Percentiles rank a stretch among this genome's conserved stretches.
phyloP scores from a whole-genome alignment of 2,113 vertebrate species.

The Rhinopomastus cyanomelas region DNA sequence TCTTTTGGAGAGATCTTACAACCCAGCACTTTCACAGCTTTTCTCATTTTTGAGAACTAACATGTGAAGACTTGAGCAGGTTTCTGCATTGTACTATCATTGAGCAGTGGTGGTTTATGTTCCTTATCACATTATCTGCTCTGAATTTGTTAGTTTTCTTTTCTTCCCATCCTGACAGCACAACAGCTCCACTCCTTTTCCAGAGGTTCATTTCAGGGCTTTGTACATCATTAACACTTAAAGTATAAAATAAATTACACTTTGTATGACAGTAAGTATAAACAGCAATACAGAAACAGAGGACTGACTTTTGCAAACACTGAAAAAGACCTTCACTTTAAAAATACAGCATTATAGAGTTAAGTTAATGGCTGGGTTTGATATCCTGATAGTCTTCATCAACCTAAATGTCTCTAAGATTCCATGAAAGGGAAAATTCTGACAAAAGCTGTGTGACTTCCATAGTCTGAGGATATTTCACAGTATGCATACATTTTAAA shows the following conservation, averaged over 20 bases:
- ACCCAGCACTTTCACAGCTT: not conserved
- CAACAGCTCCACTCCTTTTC: not conserved
- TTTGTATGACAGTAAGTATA: not conserved
- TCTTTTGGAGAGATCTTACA: not conserved
- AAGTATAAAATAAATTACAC: not conserved
- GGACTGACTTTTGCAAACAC: not conserved
- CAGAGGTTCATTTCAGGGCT: not conserved
- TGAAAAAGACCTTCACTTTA: not conserved
- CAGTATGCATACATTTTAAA: not conserved
- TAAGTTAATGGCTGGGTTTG: too few species aligned
- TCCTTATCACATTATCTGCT: not conserved
- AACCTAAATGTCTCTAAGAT: too few species aligned
- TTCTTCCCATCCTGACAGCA: not conserved
- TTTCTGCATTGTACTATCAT: not conserved
- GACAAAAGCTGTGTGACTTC: not conserved
- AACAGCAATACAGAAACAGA: too few species aligned
- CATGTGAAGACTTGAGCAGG: not conserved
- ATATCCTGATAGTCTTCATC: too few species aligned
- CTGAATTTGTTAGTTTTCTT: not conserved
- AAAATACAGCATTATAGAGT: not conserved
- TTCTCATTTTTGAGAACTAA: not conserved
- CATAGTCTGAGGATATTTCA: not conserved
- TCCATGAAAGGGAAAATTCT: not conserved
- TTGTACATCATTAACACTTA: not conserved
- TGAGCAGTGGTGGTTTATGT: not conserved